Percentiles rank a stretch among this genome's conserved stretches.
These are phyloP conservation scores for Stigmatopora nigra DNA, from an alignment of 2,113 vertebrate genomes.

Conservation along the genomic window DNA sequence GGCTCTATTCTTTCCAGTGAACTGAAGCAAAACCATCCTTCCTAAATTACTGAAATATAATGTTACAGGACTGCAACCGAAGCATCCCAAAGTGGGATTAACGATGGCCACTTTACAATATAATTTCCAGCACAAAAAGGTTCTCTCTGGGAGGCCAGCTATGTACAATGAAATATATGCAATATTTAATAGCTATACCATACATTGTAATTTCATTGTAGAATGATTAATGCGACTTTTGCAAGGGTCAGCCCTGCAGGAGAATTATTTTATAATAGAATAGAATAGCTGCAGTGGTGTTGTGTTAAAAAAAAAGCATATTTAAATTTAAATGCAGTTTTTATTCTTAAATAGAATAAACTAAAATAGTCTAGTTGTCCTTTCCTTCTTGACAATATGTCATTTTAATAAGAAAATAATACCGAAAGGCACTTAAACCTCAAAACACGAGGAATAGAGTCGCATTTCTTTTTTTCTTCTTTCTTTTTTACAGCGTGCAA, in stretches of 20 bases:
- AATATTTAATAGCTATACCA: conserved; percentile 54
- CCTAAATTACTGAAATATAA: conserved; percentile 41
- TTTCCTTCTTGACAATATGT: background rate
- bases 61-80: conserved; percentile 31
- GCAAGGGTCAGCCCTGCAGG: conserved; percentile 12
- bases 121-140: conserved; percentile 51
- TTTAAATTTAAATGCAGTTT: no score
- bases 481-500: conserved; percentile 22
- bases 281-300: background rate
- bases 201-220: conserved; percentile 48
- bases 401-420: background rate
- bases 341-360: no score
- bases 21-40: conserved; percentile 38
- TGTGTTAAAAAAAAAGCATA: background rate
- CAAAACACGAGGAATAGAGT: background rate
- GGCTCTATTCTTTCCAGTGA: conserved; percentile 17
- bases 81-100: conserved; percentile 41
- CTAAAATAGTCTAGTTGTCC: background rate
- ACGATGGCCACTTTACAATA: conserved; percentile 53
- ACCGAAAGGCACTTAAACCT: background rate
- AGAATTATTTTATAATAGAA: background rate
- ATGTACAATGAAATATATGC: conserved; percentile 57
- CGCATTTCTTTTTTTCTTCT: background rate
- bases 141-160: background rate
- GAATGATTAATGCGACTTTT: conserved; percentile 63